A percentile compares a stretch with the other conserved stretches of the same genome.
Evolutionary conservation across 2,888 invertebrate genomes (phyloP).

Genomic region (Platycheirus albimanus): DNA sequence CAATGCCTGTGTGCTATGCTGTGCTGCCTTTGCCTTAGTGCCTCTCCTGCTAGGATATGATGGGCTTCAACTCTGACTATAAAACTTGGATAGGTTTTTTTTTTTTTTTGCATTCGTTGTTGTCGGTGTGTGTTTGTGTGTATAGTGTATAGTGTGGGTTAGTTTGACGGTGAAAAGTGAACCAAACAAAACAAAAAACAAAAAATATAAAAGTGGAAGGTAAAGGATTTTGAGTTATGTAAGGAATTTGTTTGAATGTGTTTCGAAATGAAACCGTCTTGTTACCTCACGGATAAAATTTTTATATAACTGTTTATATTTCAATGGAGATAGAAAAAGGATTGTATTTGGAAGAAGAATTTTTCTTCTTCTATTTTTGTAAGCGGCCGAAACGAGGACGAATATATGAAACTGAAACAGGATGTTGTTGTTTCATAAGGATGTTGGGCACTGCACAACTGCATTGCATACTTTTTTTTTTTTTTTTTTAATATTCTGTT

Average conservation of each 20-base stretch:
- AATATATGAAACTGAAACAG: conserved; percentile 21
- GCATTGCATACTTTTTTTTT: conserved; percentile 21
- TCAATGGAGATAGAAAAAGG: conserved; percentile 64
- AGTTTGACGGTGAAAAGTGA: conserved; percentile 29
- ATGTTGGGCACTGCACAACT: conserved; percentile 25
- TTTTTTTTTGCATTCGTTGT: too few relatives aligned
- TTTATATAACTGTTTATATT: conserved; percentile 69
- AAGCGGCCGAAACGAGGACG: conserved; percentile 36
- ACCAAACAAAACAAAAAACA: too few relatives aligned
- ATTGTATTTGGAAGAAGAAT: conserved; percentile 68
- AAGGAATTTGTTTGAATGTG: conserved; percentile 72
- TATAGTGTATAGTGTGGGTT: conserved; percentile 3
- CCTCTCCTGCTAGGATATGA: conserved; percentile 34
- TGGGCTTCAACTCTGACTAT: conserved; percentile 53
- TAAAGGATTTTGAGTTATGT: conserved; percentile 72
- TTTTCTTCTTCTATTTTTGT: conserved; percentile 39
- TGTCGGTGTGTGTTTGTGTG: neutral
- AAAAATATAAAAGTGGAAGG: too few relatives aligned
- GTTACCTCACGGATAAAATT: conserved; percentile 71
- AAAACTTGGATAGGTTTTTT: conserved; percentile 35
- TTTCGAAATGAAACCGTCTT: conserved; percentile 72
- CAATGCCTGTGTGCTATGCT: conserved; percentile 40
- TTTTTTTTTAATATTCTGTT: conserved; percentile 23
- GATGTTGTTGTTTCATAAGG: conserved; percentile 34
- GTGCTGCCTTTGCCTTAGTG: too few relatives aligned